Percentiles rank a stretch among this genome's conserved stretches.
phyloP scores from a whole-genome alignment of 2,888 invertebrate species.

The Zele albiditarsus region DNA sequence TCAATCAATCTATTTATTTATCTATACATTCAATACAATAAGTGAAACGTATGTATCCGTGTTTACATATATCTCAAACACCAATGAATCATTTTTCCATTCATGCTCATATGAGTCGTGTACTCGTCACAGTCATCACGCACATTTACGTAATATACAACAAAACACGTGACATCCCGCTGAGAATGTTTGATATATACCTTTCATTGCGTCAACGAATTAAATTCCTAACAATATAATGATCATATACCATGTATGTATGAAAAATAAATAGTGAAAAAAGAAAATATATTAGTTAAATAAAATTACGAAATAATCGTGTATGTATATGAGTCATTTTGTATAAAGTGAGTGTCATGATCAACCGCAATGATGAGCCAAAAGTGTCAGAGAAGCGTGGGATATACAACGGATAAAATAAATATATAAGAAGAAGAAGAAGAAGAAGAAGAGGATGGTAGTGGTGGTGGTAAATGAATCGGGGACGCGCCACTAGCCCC shows the following conservation, averaged over 20 bases:
- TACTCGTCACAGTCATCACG: slow-evolving; percentile 53
- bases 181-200: slow-evolving; percentile 45
- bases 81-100: slow-evolving; percentile 59
- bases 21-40: neutral
- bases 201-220: slow-evolving; percentile 37
- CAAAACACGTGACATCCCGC: slow-evolving; percentile 41
- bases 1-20: too few relatives aligned
- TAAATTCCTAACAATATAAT: slow-evolving; percentile 56
- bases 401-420: neutral
- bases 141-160: slow-evolving; percentile 58
- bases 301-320: slow-evolving; percentile 4
- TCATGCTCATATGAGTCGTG: slow-evolving; percentile 58
- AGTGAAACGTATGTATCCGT: neutral
- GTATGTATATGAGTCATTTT: neutral
- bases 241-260: slow-evolving; percentile 30
- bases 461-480: slow-evolving; percentile 27
- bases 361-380: neutral
- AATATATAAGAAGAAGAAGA: too few relatives aligned
- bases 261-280: neutral
- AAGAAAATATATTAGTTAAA: neutral
- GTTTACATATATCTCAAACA: slow-evolving; percentile 34
- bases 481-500: slow-evolving; percentile 47
- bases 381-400: neutral
- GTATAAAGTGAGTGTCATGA: neutral
- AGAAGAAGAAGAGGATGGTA: neutral